Percentiles rank a stretch among this genome's conserved stretches.
These are phyloP conservation scores for Aphodius sticticus DNA, from an alignment of 2,888 invertebrate species.

Conservation along the genomic window DNA sequence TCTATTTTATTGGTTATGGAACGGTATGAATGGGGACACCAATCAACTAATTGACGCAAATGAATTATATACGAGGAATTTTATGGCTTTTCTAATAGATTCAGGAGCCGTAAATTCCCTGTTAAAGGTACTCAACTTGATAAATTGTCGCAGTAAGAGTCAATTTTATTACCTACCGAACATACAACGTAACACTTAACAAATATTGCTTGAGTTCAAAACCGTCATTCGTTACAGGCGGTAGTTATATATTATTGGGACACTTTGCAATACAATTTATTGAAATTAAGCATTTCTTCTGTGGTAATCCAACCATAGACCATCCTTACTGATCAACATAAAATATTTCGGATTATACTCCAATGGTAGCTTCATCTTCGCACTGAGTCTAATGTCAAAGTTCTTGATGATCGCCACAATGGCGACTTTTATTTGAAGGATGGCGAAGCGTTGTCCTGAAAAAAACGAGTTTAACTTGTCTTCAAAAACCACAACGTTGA, in stretches of 20 bases:
- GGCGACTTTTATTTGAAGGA: slow-evolving; percentile 27
- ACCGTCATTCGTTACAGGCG: background rate
- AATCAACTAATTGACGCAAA: background rate
- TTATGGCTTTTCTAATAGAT: background rate
- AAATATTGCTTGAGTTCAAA: background rate
- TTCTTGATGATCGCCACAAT: slow-evolving; percentile 41
- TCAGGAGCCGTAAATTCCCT: background rate
- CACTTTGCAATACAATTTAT: background rate
- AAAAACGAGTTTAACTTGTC: background rate
- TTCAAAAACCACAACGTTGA: no score
- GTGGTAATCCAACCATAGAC: slow-evolving; percentile 43
- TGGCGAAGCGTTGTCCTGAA: slow-evolving; percentile 49
- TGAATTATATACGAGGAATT: background rate
- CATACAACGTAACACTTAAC: background rate
- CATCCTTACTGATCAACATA: slow-evolving; percentile 38
- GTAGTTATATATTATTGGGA: no score
- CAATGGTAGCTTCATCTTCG: slow-evolving; percentile 43
- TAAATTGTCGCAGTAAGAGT: background rate
- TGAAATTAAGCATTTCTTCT: background rate
- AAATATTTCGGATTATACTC: slow-evolving; percentile 42
- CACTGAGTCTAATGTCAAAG: slow-evolving; percentile 43
- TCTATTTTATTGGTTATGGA: no score
- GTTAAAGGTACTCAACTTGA: background rate
- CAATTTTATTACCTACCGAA: background rate
- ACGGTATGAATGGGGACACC: background rate